Conservation (phyloP, 2,888 invertebrate species). For the Acholoe squamosa region DNA sequence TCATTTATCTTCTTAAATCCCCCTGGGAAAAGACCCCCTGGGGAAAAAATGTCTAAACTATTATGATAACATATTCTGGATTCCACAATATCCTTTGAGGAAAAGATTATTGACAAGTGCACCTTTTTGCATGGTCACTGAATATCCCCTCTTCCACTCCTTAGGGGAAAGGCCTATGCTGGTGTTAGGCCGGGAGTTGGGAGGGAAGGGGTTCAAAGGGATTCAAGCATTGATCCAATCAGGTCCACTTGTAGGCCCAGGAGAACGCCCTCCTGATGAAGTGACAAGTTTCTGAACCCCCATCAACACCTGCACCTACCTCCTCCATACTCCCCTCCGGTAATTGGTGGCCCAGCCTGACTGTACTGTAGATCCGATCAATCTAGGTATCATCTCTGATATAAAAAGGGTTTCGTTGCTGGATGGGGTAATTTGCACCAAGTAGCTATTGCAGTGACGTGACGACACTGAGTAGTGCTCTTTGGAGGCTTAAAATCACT, state of each 20-base stretch:
- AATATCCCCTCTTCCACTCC: too few species aligned
- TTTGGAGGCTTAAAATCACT: not conserved
- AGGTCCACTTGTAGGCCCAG: not conserved
- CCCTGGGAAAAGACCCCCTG: too few species aligned
- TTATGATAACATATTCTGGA: too few species aligned
- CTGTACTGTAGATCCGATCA: not conserved
- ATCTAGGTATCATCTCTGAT: not conserved
- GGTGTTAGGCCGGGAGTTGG: too few species aligned
- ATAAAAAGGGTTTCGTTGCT: not conserved
- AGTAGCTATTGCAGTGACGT: not conserved
- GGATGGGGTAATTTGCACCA: not conserved
- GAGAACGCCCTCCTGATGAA: slow-evolving; percentile 14
- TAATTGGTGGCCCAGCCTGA: not conserved
- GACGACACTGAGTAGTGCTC: not conserved
- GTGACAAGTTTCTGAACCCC: slow-evolving; percentile 1
- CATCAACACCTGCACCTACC: not conserved
- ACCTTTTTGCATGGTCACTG: too few species aligned
- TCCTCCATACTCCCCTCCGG: not conserved
- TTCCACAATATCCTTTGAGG: too few species aligned
- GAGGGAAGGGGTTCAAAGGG: not conserved
- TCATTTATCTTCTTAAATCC: too few species aligned
- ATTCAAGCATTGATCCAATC: slow-evolving; percentile 24
- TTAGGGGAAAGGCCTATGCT: too few species aligned
- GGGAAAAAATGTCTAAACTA: too few species aligned
- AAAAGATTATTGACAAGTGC: too few species aligned